Conservation (phyloP, 2,888 invertebrate genomes). For the Blastobasis adustella region DNA sequence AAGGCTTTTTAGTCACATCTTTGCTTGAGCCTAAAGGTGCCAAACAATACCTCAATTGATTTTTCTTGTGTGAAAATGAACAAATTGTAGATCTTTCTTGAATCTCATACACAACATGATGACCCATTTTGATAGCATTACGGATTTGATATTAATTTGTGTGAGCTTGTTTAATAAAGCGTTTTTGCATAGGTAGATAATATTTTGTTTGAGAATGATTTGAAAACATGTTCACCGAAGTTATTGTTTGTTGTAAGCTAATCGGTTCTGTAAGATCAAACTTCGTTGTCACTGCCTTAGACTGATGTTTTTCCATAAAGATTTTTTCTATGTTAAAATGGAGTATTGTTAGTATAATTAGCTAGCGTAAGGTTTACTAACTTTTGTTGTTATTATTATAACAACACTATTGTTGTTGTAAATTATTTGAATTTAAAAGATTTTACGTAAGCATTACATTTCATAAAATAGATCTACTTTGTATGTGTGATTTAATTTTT, state of each 20-base stretch:
- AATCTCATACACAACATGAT: too few species aligned
- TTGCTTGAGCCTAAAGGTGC: too few species aligned
- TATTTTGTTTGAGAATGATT: too few species aligned
- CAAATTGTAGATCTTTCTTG: too few species aligned
- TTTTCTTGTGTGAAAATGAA: too few species aligned
- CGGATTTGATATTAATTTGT: too few species aligned
- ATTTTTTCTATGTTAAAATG: constrained; percentile 46
- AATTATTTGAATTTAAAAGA: constrained; percentile 65
- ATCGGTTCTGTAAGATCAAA: constrained; percentile 26
- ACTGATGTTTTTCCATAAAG: constrained; percentile 65
- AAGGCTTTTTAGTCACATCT: too few species aligned
- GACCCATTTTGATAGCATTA: too few species aligned
- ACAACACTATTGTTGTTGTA: constrained; percentile 62
- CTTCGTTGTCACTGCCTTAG: constrained; percentile 69
- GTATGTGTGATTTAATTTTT: constrained; percentile 56
- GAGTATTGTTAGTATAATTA: constrained; percentile 53
- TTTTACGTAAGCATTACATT: constrained; percentile 44
- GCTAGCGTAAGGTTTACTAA: constrained; percentile 39
- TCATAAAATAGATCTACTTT: constrained; percentile 35
- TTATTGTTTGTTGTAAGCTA: constrained; percentile 9
- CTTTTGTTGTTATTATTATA: constrained; percentile 60
- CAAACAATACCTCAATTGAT: too few species aligned
- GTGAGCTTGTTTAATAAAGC: too few species aligned
- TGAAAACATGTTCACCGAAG: constrained; percentile 20
- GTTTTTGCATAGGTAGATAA: too few species aligned